Evolutionary conservation across 2,888 invertebrate species (phyloP).

Genomic region (Byasa hedistus): DNA sequence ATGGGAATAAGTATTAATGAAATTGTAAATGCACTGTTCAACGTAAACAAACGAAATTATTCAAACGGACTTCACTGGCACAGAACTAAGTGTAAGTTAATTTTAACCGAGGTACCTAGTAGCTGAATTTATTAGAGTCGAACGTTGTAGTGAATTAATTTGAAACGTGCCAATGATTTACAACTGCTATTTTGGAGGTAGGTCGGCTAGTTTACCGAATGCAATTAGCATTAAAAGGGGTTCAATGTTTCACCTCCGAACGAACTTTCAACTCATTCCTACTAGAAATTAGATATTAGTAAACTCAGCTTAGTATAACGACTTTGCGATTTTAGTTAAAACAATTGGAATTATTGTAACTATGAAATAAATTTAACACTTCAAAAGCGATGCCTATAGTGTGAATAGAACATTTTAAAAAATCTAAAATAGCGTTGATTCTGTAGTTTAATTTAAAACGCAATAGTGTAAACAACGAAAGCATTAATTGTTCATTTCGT

Average conservation of each 20-base stretch:
- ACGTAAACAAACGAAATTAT: not conserved
- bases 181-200: constrained; percentile 55
- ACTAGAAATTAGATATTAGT: not conserved
- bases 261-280: not conserved
- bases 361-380: too few relatives aligned
- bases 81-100: constrained; percentile 23
- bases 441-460: too few relatives aligned
- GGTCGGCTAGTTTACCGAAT: constrained; percentile 52
- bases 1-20: too few relatives aligned
- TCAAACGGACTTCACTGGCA: not conserved
- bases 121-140: constrained; percentile 37
- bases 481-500: too few relatives aligned
- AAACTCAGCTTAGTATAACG: too few relatives aligned
- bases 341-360: too few relatives aligned
- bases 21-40: too few relatives aligned
- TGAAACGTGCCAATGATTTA: constrained; percentile 71
- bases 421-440: too few relatives aligned
- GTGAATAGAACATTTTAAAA: too few relatives aligned
- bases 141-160: constrained; percentile 67
- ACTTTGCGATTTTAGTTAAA: too few relatives aligned
- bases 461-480: too few relatives aligned
- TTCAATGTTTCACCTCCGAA: constrained; percentile 35
- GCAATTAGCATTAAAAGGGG: constrained; percentile 54
- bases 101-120: constrained; percentile 11
- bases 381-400: too few relatives aligned